Conservation (phyloP, 2,113 vertebrate genomes). For the Potamarius usumacintae region DNA sequence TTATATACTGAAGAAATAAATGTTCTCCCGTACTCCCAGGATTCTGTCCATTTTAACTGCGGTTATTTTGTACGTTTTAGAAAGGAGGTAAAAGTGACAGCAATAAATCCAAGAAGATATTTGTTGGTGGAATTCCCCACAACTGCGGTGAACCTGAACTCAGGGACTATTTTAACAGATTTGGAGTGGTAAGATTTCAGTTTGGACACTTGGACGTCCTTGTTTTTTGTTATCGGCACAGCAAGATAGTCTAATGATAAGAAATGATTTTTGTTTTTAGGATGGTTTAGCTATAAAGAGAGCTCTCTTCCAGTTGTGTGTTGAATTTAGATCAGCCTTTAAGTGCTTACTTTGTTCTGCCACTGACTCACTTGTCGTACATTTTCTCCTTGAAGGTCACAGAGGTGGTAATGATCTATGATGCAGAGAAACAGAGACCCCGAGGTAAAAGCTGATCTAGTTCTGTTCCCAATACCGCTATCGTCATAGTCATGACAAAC, state of each 20-base stretch:
- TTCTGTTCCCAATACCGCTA: conserved; percentile 77
- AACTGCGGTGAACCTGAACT: conserved; percentile 99
- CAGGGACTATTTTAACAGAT: conserved; percentile 99
- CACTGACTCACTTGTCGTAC: conserved; percentile 60
- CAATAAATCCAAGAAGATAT: conserved; percentile 99
- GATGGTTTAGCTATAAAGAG: not conserved
- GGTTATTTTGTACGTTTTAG: conserved; percentile 74
- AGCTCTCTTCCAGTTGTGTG: not conserved
- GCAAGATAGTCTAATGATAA: not conserved
- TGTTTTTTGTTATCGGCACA: not conserved
- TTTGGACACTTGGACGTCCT: not conserved
- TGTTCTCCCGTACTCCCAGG: not conserved
- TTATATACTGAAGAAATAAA: not conserved
- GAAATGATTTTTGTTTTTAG: not conserved
- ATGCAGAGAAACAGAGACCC: conserved; percentile 99
- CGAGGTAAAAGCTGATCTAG: conserved; percentile 98
- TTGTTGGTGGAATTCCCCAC: conserved; percentile 99
- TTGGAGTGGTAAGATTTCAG: conserved; percentile 93
- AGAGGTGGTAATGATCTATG: conserved; percentile 99
- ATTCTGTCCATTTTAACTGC: not conserved
- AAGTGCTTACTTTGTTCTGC: not conserved
- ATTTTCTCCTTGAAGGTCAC: conserved; percentile 86
- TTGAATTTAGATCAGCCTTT: conserved; percentile 17
- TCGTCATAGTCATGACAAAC: conserved; percentile 88
- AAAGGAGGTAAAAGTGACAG: conserved; percentile 95